Conservation (phyloP, 2,888 invertebrate genomes). For the Cheilosia pagana region DNA sequence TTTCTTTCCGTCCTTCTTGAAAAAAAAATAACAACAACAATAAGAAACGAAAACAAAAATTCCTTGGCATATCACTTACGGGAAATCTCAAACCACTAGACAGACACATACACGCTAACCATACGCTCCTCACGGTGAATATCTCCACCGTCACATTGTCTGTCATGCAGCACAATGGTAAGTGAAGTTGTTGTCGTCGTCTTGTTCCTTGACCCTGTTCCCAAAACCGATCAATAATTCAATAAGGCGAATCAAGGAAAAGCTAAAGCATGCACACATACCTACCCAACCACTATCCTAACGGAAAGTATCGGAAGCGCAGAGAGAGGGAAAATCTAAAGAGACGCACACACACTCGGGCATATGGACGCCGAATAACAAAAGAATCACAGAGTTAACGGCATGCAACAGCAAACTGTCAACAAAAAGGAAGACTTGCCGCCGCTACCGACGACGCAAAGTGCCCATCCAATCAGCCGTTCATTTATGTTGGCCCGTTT, state of each 20-base stretch:
- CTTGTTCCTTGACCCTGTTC: conserved; percentile 74
- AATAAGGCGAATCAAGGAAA: conserved; percentile 65
- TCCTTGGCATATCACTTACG: conserved; percentile 53
- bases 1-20: conserved; percentile 34
- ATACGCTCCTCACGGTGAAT: conserved; percentile 5
- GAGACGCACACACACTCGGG: not conserved
- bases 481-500: conserved; percentile 61
- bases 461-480: conserved; percentile 65
- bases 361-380: conserved; percentile 12
- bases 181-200: conserved; percentile 59
- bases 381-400: conserved; percentile 57
- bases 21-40: not conserved
- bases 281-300: conserved; percentile 43
- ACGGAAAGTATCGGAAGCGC: conserved; percentile 36
- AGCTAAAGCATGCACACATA: conserved; percentile 20
- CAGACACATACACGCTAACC: not conserved
- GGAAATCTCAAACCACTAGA: conserved; percentile 48
- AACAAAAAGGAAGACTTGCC: conserved; percentile 50
- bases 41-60: conserved; percentile 16
- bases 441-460: conserved; percentile 33
- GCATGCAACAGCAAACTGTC: conserved; percentile 25
- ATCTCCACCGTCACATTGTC: conserved; percentile 5
- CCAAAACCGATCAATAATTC: conserved; percentile 73
- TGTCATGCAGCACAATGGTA: conserved; percentile 45
- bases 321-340: not conserved